Base-by-base conservation (phyloP, 2,113 vertebrate genomes). In the Paratilapia polleni region DNA sequence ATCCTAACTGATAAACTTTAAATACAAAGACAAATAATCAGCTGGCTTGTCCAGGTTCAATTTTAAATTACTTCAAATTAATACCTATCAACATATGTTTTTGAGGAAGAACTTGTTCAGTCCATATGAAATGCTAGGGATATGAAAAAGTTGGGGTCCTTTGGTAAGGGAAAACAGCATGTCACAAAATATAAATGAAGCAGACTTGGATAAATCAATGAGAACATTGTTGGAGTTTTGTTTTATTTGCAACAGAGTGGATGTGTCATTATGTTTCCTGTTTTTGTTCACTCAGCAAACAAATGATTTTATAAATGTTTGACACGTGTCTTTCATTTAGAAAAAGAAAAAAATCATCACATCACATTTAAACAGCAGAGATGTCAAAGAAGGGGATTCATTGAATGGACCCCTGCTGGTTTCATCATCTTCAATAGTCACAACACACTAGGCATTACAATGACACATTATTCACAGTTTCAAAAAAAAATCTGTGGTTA, bases 401-500 rank as follows among this genome's bases (percentile, higher is more conserved):
- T 14, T 22, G 49, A 64, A 49, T 68, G 15, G 14, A 17, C 3
- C 43, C 49, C 77, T 79, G 61, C 49, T 80, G 36, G 12, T 43
- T 28, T 41, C 12, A 80, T 31, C n/a, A 7, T 41, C 22, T 80
- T 66, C 34, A 58, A 68, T 80, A 66, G 24, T 64, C 78, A 58
- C 61, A 80, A 36, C 58, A 68, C 38, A 80, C 78, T 31, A 52
- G 43, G 58, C 26, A 70, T 79, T 64, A 80, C 63, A 70, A 9
- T 80, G 56, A 80, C 78, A 80, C 78, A 54, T 64, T 58, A 28
- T 80, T 70, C 78, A 80, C 78, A 64, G 56, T 64, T 41, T 31
- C 4, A 31, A 31, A 47, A 54, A 47, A 80, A 70, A 78, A 54
- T 59, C 38, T 47, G 66, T 68, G 52, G 36, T 58, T 80, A 28